phyloP scores from a whole-genome alignment of 2,888 invertebrate genomes.

The Melolontha melolontha region DNA sequence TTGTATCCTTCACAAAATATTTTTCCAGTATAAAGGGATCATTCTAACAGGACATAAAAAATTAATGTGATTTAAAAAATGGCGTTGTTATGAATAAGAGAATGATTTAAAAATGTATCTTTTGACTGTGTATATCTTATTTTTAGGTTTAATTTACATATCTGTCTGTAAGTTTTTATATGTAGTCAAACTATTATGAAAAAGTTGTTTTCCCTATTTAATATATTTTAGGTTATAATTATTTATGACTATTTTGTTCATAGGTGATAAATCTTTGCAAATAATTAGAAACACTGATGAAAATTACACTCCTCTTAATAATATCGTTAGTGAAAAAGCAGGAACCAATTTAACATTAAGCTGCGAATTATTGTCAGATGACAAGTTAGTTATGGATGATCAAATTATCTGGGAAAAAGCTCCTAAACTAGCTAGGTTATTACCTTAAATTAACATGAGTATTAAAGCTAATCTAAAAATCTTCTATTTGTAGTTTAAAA shows the following conservation, averaged over 20 bases:
- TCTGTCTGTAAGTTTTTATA: constrained; percentile 38
- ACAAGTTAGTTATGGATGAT: constrained; percentile 56
- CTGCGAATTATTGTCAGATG: constrained; percentile 58
- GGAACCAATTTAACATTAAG: constrained; percentile 60
- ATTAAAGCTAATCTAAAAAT: neutral
- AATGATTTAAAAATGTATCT: constrained; percentile 39
- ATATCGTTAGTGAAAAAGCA: constrained; percentile 57
- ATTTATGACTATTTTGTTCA: neutral
- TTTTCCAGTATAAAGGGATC: too few species aligned
- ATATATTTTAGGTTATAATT: neutral
- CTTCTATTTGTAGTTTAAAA: constrained; percentile 43
- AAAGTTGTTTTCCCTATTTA: neutral
- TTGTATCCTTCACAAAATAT: too few species aligned
- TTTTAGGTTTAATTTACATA: constrained; percentile 36
- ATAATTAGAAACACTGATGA: constrained; percentile 59
- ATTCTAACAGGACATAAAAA: neutral
- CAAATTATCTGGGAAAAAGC: constrained; percentile 58
- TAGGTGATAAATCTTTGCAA: constrained; percentile 56
- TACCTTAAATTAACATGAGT: neutral
- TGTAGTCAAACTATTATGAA: too few species aligned
- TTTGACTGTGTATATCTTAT: constrained; percentile 20
- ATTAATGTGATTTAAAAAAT: constrained; percentile 30
- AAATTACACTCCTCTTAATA: constrained; percentile 55
- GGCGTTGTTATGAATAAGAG: constrained; percentile 27
- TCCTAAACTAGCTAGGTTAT: constrained; percentile 5